phyloP scores from a whole-genome alignment of 53 echinoderm and acorn worm genomes.

The Luidia sarsii region DNA sequence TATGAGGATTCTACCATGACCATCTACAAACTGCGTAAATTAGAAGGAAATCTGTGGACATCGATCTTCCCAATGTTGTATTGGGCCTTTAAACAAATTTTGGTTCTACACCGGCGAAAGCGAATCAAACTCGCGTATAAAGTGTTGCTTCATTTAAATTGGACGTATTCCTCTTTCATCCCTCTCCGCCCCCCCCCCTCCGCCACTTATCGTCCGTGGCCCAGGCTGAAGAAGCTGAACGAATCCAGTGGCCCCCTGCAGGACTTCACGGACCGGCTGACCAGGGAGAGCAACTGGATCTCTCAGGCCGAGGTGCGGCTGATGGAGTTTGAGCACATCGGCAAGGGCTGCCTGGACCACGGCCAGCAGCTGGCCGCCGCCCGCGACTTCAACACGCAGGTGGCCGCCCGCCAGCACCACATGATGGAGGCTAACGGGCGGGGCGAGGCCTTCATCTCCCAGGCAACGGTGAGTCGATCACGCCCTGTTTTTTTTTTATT shows the following conservation, averaged over 20 bases:
- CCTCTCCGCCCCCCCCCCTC: too few relatives aligned
- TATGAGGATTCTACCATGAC: too few relatives aligned
- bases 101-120: too few relatives aligned
- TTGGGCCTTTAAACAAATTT: too few relatives aligned
- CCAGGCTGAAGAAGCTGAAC: constrained; percentile 80
- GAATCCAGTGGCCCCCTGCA: constrained; percentile 74
- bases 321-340: constrained; percentile 81
- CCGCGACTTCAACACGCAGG: constrained; percentile 79
- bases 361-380: constrained; percentile 82
- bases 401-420: constrained; percentile 77
- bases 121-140: too few relatives aligned
- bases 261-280: constrained; percentile 64
- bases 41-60: too few relatives aligned
- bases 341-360: constrained; percentile 65
- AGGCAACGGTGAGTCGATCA: constrained; percentile 71
- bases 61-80: too few relatives aligned
- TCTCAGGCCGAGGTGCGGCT: constrained; percentile 90
- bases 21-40: too few relatives aligned
- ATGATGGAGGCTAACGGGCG: constrained; percentile 63
- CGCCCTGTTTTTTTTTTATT: neutral
- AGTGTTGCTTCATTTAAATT: too few relatives aligned
- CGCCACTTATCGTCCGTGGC: too few relatives aligned
- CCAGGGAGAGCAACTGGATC: constrained; percentile 93
- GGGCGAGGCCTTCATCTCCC: constrained; percentile 72
- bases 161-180: too few relatives aligned